Base-by-base conservation (phyloP, 2,113 vertebrate genomes). In the Orthonyx spaldingii region DNA sequence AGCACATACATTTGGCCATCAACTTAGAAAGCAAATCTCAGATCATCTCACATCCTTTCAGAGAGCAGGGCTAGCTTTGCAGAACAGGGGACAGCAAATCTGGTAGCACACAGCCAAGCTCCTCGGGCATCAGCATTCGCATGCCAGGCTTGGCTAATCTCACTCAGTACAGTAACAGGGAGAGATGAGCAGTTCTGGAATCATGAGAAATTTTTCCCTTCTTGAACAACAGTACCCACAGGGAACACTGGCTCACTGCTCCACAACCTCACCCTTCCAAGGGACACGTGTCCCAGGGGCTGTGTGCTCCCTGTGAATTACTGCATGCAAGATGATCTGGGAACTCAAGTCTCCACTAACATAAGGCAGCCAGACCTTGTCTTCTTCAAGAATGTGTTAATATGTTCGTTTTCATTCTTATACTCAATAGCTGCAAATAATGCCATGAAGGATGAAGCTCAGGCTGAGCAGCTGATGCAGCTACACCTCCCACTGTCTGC, bases 351-450 rank as follows among this genome's bases (percentile, higher is more conserved):
- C 49, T 70, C 72, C 33, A n/a, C 7, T 78, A 63, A 59, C 32
- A 49, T 8, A 35, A 82, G 33, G 44, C 53, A 85, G 72, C 13
- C 47, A 77, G 57, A 79, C 8, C 33, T 16, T 16, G 55, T 37
- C 59, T 70, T 92, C 71, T 71, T 74, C 41, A 47, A 74, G 79
- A 88, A 74, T 1, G 22, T 39, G 60, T 21, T 69, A 57, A 74
- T 22, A 28, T 0, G 0, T 28, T 68, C 0, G 1, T 33, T 87
- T 87, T 87, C 27, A 35, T 75, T 78, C 44, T 60, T 0, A 2
- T 30, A 10, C 27, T 59, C 52, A 55, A 61, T 7, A 39, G 87
- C 41, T 68, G 69, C 50, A 85, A 70, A 53, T 12, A 65, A 89
- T 42, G 71, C 11, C 23, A 59, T 18, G 17, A 44, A 46, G 66